phyloP scores from a whole-genome alignment of 64 coral and sea anemone genomes.

The Trachythela sp. region DNA sequence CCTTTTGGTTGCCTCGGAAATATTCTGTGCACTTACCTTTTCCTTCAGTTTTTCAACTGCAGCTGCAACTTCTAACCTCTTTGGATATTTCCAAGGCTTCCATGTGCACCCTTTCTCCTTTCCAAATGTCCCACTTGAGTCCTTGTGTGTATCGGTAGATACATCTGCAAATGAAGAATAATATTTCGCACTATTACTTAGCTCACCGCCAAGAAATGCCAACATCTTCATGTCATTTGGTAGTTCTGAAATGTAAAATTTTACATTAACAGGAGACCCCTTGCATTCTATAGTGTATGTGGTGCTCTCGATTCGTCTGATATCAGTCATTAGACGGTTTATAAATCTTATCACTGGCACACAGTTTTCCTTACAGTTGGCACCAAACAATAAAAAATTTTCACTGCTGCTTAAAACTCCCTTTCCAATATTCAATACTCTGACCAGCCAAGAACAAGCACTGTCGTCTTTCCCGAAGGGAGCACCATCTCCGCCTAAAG shows the following conservation, averaged over 20 bases:
- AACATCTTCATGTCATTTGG: conserved; percentile 8
- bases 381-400: neutral
- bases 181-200: neutral
- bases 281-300: neutral
- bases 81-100: neutral
- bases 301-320: neutral
- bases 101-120: neutral
- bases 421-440: neutral
- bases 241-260: neutral
- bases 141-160: neutral
- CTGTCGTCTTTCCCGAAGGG: neutral
- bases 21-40: neutral
- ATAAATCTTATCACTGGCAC: neutral
- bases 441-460: neutral
- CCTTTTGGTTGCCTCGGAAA: neutral
- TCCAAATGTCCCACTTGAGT: neutral
- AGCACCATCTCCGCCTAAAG: too few species aligned
- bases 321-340: neutral
- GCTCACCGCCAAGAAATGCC: neutral
- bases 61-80: neutral
- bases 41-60: neutral
- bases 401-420: neutral
- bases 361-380: neutral
- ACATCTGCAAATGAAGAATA: neutral
- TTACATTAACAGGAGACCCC: neutral